These are phyloP conservation scores for Palaemon carinicauda DNA, from an alignment of 1,140 invertebrate species.

Conservation along the genomic window DNA sequence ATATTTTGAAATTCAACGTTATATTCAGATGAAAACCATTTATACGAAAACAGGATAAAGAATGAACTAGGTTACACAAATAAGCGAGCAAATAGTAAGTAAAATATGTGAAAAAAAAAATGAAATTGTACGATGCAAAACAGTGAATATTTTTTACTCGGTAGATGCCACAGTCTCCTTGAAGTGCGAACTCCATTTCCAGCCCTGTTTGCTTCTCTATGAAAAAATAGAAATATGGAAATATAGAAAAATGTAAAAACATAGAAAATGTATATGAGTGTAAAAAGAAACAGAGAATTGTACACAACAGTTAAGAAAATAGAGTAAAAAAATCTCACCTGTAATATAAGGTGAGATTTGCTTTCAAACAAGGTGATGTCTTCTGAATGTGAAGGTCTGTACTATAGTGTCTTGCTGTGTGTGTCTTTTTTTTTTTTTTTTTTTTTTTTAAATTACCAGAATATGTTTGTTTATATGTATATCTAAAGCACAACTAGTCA, in stretches of 20 bases:
- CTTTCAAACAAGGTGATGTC: background rate
- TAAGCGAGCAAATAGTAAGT: slow-evolving; percentile 53
- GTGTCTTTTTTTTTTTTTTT: no score
- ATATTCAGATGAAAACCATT: slow-evolving; percentile 40
- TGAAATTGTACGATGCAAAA: slow-evolving; percentile 48
- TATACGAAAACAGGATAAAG: slow-evolving; percentile 45
- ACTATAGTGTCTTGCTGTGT: background rate
- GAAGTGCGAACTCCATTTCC: slow-evolving; percentile 56
- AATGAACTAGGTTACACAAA: slow-evolving; percentile 48
- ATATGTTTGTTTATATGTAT: background rate
- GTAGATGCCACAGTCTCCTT: slow-evolving; percentile 55
- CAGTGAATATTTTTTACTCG: slow-evolving; percentile 55
- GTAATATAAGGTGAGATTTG: background rate
- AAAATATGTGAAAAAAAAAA: slow-evolving; percentile 54
- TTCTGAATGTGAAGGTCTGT: background rate
- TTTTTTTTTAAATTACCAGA: background rate
- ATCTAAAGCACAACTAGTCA: slow-evolving; percentile 36
- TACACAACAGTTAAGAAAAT: slow-evolving; percentile 15
- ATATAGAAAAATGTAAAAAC: slow-evolving; percentile 56
- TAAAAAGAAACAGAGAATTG: slow-evolving; percentile 32
- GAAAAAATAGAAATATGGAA: slow-evolving; percentile 57
- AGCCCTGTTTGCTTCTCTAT: slow-evolving; percentile 56
- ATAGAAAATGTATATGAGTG: slow-evolving; percentile 29
- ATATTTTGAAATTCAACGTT: slow-evolving; percentile 48
- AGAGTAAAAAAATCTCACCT: slow-evolving; percentile 26